Base-by-base conservation (phyloP, 2,888 invertebrate genomes). In the Drosophila glabriapex region DNA sequence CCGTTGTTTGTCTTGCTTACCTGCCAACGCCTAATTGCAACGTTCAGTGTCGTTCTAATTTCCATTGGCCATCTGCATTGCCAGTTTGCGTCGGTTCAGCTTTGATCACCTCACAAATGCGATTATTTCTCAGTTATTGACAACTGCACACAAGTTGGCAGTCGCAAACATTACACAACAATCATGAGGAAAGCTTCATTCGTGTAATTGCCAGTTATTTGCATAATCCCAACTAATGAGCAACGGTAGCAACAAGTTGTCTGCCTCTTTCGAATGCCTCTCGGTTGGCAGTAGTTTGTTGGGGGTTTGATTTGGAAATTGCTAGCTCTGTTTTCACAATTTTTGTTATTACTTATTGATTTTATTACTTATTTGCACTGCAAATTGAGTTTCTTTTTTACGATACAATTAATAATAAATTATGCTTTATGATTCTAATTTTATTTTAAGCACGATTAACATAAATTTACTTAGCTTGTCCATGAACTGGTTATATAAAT, bases 21-120 rank as follows among this genome's bases (percentile, higher is more conserved):
- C 56, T 55, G 56, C 29, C 64, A n/a, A 35, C 52, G 70, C 76
- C 78, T 89, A 85, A 90, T 89, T 89, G 87, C 91, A 70, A 73
- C 68, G 73, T 68, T 68, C 77, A 85, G 70, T 73, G 29, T 63
- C 43, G 41, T 22, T 22, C 54, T 39, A 49, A 71, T 61, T 61
- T 49, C 54, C 41, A 53, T 43, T 4, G 10, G 37, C 33, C 39
- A 55, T 4, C 10, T n/a, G 28, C 22, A 63, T 43, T 35, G 49
- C 29, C 22, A 41, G 35, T 7, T 62, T 4, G 46, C 28, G 22
- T 31, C 9, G 46, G 2, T n/a, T 35, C 16, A 28, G 22, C 50
- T 7, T 28, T 63, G 43, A 54, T 54, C 72, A 43, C 25, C 31
- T 37, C 35, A 31, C 56, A 50, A 66, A 66, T 66, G 68, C 72